Percentiles rank a stretch among this genome's conserved stretches.
phyloP scores from a whole-genome alignment of 2,113 vertebrate species.

The Actenoides lindsayi region DNA sequence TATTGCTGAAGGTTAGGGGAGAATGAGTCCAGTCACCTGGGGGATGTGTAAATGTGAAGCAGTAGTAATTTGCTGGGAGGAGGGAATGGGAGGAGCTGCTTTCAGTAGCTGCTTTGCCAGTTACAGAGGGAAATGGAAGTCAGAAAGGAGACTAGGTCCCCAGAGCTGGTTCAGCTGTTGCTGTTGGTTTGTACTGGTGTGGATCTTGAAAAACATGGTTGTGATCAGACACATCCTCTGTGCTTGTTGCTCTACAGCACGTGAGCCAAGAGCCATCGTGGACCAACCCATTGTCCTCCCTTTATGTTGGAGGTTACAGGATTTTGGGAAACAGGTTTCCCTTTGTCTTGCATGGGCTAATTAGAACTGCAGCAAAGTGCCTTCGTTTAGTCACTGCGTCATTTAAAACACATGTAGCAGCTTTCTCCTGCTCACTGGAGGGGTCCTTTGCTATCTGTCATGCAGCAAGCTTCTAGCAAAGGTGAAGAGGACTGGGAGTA shows the following conservation, averaged over 20 bases:
- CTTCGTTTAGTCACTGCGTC: not conserved
- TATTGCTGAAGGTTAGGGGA: not conserved
- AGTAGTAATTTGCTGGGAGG: not conserved
- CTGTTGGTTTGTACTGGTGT: not conserved
- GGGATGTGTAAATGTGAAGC: too few relatives aligned
- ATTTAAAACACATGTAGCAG: not conserved
- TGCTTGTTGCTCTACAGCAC: accelerated
- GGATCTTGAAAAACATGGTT: not conserved
- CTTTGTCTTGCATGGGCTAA: accelerated
- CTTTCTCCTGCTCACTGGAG: not conserved
- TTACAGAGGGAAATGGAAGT: not conserved
- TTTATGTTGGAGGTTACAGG: not conserved
- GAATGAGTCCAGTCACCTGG: not conserved
- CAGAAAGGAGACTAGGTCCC: not conserved
- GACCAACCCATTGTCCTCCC: not conserved
- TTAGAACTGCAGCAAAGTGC: not conserved
- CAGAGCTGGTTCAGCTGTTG: not conserved
- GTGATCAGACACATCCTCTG: not conserved
- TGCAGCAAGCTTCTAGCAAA: not conserved
- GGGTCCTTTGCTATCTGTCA: not conserved
- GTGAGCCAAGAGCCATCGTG: not conserved
- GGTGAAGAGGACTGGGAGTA: not conserved
- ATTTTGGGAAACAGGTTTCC: not conserved
- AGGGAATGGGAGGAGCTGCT: not conserved
- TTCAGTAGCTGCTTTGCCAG: not conserved